Percentiles rank a stretch among this genome's conserved stretches.
Evolutionary conservation across 1,140 invertebrate genomes (phyloP).

Genomic region (Cydia pomonella): DNA sequence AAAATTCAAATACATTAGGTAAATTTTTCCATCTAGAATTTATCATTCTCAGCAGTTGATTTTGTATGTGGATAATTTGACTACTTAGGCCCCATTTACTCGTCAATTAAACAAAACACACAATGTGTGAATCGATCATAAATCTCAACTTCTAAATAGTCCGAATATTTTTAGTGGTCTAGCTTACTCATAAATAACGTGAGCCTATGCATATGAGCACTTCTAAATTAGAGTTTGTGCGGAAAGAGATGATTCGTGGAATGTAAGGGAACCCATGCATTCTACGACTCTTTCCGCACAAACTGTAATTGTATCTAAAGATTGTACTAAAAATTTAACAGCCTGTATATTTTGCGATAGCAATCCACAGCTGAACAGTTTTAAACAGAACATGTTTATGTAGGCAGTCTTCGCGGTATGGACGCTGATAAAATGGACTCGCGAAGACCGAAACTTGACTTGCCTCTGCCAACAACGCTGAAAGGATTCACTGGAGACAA

Average conservation of each 20-base stretch:
- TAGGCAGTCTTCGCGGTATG: slow-evolving; percentile 60
- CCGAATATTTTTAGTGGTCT: too few species aligned
- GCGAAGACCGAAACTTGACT: slow-evolving; percentile 62
- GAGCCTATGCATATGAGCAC: background rate
- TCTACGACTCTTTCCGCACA: too few species aligned
- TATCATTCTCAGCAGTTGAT: too few species aligned
- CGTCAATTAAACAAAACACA: too few species aligned
- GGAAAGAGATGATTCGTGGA: too few species aligned
- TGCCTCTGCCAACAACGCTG: slow-evolving; percentile 61
- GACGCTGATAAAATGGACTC: slow-evolving; percentile 64
- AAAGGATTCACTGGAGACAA: slow-evolving; percentile 56
- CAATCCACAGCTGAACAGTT: background rate
- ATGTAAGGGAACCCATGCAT: too few species aligned
- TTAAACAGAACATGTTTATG: slow-evolving; percentile 11
- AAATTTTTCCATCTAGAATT: background rate
- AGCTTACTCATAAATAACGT: too few species aligned
- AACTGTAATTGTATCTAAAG: too few species aligned
- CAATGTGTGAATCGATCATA: too few species aligned
- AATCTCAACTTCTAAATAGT: too few species aligned
- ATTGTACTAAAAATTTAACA: background rate
- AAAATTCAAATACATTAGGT: background rate
- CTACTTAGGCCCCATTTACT: too few species aligned
- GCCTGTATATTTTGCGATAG: background rate
- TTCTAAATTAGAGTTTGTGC: background rate
- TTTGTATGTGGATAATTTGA: background rate